Percentiles rank a stretch among this genome's conserved stretches.
Conservation (phyloP, 2,113 vertebrate species). For the Gambusia affinis region DNA sequence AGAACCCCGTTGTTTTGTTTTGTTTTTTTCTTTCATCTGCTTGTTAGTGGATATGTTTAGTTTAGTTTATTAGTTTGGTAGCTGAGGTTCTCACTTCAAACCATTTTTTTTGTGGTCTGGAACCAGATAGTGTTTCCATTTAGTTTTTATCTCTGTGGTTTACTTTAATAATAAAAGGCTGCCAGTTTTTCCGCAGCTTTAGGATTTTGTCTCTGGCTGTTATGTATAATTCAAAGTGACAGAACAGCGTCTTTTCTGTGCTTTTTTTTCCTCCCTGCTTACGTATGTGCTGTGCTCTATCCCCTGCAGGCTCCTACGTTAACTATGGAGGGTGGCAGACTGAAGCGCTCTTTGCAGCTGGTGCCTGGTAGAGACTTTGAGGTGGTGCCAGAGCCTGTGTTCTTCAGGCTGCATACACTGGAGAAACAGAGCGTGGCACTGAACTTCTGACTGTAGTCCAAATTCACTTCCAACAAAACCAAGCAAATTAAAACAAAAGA, state of each 20-base stretch:
- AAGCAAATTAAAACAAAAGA: no score
- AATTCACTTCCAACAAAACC: not conserved
- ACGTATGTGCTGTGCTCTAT: constrained; percentile 14
- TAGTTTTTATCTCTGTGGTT: constrained; percentile 34
- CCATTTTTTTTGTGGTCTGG: not conserved
- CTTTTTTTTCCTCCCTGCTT: constrained; percentile 4
- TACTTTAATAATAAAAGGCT: constrained; percentile 3
- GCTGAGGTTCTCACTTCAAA: not conserved
- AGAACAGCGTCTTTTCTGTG: constrained; percentile 20
- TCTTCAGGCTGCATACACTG: not conserved
- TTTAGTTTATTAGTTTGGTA: not conserved
- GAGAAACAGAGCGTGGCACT: not conserved
- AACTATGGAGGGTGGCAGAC: constrained; percentile 93
- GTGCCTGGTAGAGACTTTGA: constrained; percentile 88
- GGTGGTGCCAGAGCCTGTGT: constrained; percentile 95
- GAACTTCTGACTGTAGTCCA: not conserved
- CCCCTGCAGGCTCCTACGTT: constrained; percentile 88
- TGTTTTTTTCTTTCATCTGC: no score
- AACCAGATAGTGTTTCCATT: constrained; percentile 36
- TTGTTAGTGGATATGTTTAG: not conserved
- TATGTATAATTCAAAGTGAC: constrained; percentile 34
- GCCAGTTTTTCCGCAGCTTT: not conserved
- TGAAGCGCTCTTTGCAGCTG: constrained; percentile 86
- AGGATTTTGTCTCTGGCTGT: constrained; percentile 31
- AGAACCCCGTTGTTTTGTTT: no score